Conservation (phyloP, 2,113 vertebrate species). For the Amazona vittata region DNA sequence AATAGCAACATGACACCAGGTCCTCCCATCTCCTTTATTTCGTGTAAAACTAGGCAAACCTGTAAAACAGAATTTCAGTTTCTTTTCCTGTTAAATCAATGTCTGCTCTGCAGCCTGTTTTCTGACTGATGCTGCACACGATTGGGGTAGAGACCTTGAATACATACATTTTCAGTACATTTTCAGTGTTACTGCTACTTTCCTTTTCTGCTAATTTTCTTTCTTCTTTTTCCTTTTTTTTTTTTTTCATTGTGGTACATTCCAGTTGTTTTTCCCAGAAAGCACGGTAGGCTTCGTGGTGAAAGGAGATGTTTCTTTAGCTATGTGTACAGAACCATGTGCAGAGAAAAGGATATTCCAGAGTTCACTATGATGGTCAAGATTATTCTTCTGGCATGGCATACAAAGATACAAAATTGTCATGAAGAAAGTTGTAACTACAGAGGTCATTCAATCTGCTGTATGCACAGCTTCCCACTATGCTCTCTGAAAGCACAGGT, state of each 20-base stretch:
- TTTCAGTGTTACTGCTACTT: background rate
- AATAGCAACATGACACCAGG: background rate
- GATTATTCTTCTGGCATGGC: background rate
- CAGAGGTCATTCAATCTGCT: background rate
- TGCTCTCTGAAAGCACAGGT: background rate
- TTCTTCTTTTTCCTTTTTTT: background rate
- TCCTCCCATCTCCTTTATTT: background rate
- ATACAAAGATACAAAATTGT: background rate
- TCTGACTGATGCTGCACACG: background rate
- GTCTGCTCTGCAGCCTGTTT: background rate
- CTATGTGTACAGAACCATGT: accelerated
- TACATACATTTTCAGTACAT: background rate
- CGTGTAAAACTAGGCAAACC: background rate
- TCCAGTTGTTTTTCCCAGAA: background rate
- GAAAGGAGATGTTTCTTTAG: background rate
- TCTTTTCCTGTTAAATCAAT: background rate
- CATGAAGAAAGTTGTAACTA: background rate
- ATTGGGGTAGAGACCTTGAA: background rate
- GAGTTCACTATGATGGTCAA: background rate
- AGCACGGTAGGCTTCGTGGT: background rate
- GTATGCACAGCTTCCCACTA: background rate
- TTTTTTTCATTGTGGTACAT: background rate
- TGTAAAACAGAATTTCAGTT: background rate
- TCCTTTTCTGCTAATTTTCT: background rate
- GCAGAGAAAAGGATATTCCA: background rate